Percentiles rank a stretch among this genome's conserved stretches.
phyloP scores from a whole-genome alignment of 2,113 vertebrate genomes.

The Excalfactoria chinensis region DNA sequence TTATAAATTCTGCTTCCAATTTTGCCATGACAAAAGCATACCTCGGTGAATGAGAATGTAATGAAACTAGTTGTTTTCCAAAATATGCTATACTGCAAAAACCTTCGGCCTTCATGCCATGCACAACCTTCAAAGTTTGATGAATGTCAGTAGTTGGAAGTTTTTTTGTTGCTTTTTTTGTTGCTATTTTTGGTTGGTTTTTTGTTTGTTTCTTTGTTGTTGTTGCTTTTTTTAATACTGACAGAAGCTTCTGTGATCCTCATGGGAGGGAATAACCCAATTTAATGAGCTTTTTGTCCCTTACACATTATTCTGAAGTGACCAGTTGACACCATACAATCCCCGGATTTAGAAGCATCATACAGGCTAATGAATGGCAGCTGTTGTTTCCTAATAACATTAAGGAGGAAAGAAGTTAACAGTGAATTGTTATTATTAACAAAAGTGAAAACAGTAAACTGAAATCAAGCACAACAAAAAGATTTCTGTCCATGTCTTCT shows the following conservation, averaged over 20 bases:
- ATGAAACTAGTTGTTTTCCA: background rate
- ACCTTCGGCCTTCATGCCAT: background rate
- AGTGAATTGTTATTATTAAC: background rate
- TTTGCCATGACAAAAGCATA: background rate
- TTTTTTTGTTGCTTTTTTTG: accelerated
- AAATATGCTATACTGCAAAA: background rate
- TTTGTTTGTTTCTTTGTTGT: too few species aligned
- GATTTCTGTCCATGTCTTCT: background rate
- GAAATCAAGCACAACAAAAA: background rate
- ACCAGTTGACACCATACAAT: background rate
- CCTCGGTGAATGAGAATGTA: background rate
- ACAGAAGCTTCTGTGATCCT: background rate
- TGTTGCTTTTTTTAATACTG: too few species aligned
- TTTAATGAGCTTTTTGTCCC: background rate
- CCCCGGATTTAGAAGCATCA: accelerated
- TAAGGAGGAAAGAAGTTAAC: background rate
- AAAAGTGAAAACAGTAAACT: background rate
- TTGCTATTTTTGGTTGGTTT: accelerated
- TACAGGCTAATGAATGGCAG: background rate
- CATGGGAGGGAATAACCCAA: background rate
- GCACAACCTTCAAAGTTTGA: background rate
- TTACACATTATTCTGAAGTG: background rate
- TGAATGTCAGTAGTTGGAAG: background rate
- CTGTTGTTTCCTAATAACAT: background rate
- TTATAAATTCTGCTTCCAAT: background rate